Evolutionary conservation across 1,140 invertebrate genomes (phyloP).

Genomic region (Nasonia longicornis): DNA sequence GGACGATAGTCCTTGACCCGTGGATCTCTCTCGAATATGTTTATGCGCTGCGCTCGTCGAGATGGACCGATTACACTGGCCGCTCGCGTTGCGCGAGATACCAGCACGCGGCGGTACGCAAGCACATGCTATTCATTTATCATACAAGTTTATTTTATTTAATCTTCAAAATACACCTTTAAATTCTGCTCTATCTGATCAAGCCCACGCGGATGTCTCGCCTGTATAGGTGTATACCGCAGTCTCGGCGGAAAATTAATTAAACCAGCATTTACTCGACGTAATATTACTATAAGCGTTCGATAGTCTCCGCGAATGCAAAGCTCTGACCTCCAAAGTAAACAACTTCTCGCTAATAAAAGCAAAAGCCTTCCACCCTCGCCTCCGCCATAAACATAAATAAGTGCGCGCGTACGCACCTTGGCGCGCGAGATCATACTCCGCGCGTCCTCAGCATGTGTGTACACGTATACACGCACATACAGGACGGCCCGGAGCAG

Average conservation of each 20-base stretch:
- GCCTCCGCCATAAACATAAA: conserved; percentile 18
- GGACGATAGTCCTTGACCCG: conserved; percentile 31
- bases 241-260: not conserved
- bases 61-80: conserved; percentile 26
- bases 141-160: conserved; percentile 39
- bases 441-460: conserved; percentile 2
- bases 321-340: not conserved
- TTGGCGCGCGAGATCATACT: not conserved
- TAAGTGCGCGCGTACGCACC: conserved; percentile 10
- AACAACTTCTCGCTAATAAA: not conserved
- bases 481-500: not conserved
- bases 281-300: not conserved
- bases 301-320: not conserved
- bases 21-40: not conserved
- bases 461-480: not conserved
- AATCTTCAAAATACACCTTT: conserved; percentile 18
- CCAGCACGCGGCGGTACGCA: not conserved
- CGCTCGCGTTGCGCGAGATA: conserved; percentile 18
- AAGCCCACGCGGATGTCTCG: not conserved
- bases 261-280: not conserved
- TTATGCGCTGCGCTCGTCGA: conserved; percentile 9
- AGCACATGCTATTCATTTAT: conserved; percentile 34
- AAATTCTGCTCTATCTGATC: conserved; percentile 36
- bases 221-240: not conserved
- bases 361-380: conserved; percentile 3